These are phyloP conservation scores for Ichneumoninae sp. DNA, from an alignment of 2,888 invertebrate species.

Conservation along the genomic window DNA sequence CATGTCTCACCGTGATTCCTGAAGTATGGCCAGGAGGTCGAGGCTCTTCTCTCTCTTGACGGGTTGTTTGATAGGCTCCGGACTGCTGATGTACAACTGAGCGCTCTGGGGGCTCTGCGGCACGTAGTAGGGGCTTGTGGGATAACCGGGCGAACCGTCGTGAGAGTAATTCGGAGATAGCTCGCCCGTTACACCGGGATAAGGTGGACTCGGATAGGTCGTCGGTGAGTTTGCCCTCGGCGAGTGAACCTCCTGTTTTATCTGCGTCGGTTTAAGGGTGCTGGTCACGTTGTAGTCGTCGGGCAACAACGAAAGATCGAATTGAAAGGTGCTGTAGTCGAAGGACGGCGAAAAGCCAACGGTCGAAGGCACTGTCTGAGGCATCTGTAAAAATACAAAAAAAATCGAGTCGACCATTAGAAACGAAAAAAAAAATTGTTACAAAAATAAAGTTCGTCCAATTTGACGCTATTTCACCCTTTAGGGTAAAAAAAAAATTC, in stretches of 20 bases:
- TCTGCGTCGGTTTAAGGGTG: conserved; percentile 83
- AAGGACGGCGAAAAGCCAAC: conserved; percentile 90
- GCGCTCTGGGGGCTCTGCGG: conserved; percentile 83
- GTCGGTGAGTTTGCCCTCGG: conserved; percentile 81
- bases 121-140: conserved; percentile 82
- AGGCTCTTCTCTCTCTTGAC: conserved; percentile 82
- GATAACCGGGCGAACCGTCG: conserved; percentile 82
- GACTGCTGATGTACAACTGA: conserved; percentile 81
- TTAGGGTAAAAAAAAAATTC: background rate
- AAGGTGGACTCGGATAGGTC: conserved; percentile 80
- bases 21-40: conserved; percentile 81
- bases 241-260: conserved; percentile 86
- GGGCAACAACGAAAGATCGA: conserved; percentile 91
- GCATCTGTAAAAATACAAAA: conserved; percentile 88
- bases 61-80: conserved; percentile 80
- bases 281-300: conserved; percentile 82
- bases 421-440: background rate
- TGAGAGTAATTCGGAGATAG: conserved; percentile 81
- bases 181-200: conserved; percentile 76
- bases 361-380: conserved; percentile 92
- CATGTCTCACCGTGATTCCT: conserved; percentile 81
- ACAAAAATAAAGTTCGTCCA: background rate
- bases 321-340: conserved; percentile 88
- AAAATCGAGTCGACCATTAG: conserved; percentile 46
- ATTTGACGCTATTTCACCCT: background rate